Evolutionary conservation across 1,140 invertebrate species (phyloP), one percentile per base, ranked within the genome.

Genomic region (Drosophila hydei): DNA sequence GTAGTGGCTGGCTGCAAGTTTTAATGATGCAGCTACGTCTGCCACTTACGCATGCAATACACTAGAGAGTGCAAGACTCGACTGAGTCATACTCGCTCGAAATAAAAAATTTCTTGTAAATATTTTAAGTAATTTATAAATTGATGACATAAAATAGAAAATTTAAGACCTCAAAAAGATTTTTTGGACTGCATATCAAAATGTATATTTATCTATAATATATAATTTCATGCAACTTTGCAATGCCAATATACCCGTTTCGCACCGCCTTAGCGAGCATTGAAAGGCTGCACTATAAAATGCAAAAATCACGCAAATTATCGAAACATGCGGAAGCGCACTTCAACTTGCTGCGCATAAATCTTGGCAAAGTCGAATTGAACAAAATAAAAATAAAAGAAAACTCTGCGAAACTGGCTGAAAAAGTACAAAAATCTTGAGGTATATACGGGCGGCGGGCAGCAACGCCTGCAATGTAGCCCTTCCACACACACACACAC

Each of bases 231-330:
- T 14, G 4, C 36, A 38, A 38, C 12, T 27, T 27, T 38, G n/a
- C 11, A 4, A 14, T 4, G 36, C 36, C n/a, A 7, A 42, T 42
- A 42, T 18, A 16, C 38, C 38, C 38, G 38, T 42, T 42, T 18
- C 2, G 30, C 4, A 2, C 5, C 6, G 16, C n/a, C 14, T 16
- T 7, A 14, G 5, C n/a, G n/a, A 16, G 38, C 38, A 42, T 42
- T 16, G 38, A 50, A 50, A 27, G 47, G 48, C 47, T 27, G 23
- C 23, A 16, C 65, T 62, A 51, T 56, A 83, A 88, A 67, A 74
- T 89, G 84, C 84, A 88, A 76, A 87, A 89, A 88, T 88, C 84
- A 89, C 83, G 83, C 84, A 88, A 88, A 88, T 88, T 88, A 88
- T 88, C 83, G 84, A 89, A 88, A 88, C 75, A 88, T 89, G 83